These are phyloP conservation scores for Eupithecia exiguata DNA, from an alignment of 2,888 invertebrate genomes.

Conservation along the genomic window DNA sequence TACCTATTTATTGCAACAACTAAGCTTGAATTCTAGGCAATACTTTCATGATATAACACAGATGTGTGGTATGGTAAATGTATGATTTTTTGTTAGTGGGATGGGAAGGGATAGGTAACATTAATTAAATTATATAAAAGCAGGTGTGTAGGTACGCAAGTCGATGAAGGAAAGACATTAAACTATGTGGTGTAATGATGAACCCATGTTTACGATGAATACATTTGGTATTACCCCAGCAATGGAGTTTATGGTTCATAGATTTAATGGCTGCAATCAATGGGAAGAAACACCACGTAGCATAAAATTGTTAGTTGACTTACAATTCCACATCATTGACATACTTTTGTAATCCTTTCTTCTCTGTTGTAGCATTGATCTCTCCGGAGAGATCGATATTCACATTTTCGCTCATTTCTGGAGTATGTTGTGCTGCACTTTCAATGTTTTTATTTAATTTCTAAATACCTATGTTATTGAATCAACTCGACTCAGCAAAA, in stretches of 20 bases:
- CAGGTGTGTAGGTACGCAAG: not conserved
- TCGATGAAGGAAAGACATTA: not conserved
- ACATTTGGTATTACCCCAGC: not conserved
- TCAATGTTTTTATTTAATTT: constrained; percentile 2
- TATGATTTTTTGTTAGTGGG: not conserved
- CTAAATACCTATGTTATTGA: no score
- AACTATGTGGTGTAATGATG: constrained; percentile 1
- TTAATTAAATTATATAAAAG: not conserved
- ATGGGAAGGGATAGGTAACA: not conserved
- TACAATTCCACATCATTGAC: constrained; percentile 80
- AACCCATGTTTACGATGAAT: not conserved
- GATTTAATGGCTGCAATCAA: not conserved
- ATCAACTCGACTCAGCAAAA: no score
- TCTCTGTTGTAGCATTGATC: constrained; percentile 74
- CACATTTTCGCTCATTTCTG: constrained; percentile 74
- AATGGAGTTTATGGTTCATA: not conserved
- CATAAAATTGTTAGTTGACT: constrained; percentile 62
- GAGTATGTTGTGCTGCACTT: not conserved
- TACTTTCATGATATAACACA: not conserved
- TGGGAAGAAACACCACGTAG: constrained; percentile 59
- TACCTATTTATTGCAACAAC: not conserved
- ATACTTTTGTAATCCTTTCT: constrained; percentile 81
- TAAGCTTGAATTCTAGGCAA: not conserved
- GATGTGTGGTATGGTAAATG: not conserved
- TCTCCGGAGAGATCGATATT: constrained; percentile 79